These are phyloP conservation scores for Orthosia gracilis DNA, from an alignment of 2,888 invertebrate genomes.

Conservation along the genomic window DNA sequence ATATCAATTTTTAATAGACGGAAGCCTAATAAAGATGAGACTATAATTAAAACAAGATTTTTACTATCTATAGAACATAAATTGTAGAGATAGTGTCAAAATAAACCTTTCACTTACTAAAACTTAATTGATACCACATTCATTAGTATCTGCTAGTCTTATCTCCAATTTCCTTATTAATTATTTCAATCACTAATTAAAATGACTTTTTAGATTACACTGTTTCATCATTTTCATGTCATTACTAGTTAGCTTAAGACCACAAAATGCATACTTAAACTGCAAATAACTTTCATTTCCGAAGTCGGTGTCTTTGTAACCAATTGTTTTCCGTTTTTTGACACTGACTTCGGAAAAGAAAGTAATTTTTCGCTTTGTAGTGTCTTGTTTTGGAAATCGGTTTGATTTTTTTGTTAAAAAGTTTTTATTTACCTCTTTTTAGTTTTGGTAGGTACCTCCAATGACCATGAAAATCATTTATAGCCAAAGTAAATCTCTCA, in stretches of 20 bases:
- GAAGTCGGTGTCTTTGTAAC: too few relatives aligned
- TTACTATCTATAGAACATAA: neutral
- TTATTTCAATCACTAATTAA: neutral
- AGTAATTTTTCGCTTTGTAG: too few relatives aligned
- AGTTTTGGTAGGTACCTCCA: too few relatives aligned
- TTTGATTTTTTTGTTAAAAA: too few relatives aligned
- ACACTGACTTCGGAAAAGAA: too few relatives aligned
- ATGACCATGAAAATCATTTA: too few relatives aligned
- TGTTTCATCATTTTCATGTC: neutral
- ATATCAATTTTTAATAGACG: neutral
- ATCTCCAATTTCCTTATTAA: constrained; percentile 2
- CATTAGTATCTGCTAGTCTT: neutral
- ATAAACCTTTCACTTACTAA: constrained; percentile 4
- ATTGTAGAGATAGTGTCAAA: neutral
- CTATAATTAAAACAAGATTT: neutral
- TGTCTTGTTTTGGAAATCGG: too few relatives aligned
- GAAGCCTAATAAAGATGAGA: neutral
- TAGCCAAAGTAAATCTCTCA: too few relatives aligned
- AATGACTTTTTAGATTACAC: neutral
- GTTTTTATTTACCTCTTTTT: too few relatives aligned
- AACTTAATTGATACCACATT: neutral
- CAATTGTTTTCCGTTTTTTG: too few relatives aligned
- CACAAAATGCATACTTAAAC: too few relatives aligned
- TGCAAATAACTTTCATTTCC: too few relatives aligned
- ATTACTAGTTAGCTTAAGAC: neutral